Evolutionary conservation across 1,140 invertebrate genomes (phyloP).

Genomic region (Drosophila punjabiensis): DNA sequence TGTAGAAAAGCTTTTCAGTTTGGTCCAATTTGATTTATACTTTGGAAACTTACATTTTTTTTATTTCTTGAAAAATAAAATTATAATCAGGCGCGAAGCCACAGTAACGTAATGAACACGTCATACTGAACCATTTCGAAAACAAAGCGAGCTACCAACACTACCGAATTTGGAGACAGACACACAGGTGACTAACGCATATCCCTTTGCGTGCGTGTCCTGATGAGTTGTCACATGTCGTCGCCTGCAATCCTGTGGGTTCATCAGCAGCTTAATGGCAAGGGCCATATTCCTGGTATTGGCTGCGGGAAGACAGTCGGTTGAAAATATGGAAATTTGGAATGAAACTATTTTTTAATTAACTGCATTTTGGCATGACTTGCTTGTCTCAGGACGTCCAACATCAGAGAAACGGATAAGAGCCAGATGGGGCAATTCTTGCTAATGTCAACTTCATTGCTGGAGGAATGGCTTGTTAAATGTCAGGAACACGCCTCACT

Average conservation of each 20-base stretch:
- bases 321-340: constrained; percentile 74
- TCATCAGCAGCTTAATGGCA: constrained; percentile 36
- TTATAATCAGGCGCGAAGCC: too few species aligned
- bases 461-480: constrained; percentile 69
- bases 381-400: not conserved
- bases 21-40: not conserved
- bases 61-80: too few species aligned
- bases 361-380: constrained; percentile 61
- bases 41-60: not conserved
- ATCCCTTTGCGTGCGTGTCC: constrained; percentile 59
- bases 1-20: not conserved
- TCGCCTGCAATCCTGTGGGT: constrained; percentile 47
- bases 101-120: not conserved
- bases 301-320: constrained; percentile 43
- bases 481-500: constrained; percentile 71
- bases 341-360: constrained; percentile 75
- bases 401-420: not conserved
- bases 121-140: not conserved
- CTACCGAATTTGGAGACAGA: not conserved
- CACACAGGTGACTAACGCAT: constrained; percentile 36
- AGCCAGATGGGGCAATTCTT: constrained; percentile 26
- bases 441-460: constrained; percentile 26
- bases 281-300: constrained; percentile 6
- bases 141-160: constrained; percentile 9
- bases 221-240: constrained; percentile 79